These are phyloP conservation scores for Brenthis ino DNA, from an alignment of 2,888 invertebrate species.

Conservation along the genomic window DNA sequence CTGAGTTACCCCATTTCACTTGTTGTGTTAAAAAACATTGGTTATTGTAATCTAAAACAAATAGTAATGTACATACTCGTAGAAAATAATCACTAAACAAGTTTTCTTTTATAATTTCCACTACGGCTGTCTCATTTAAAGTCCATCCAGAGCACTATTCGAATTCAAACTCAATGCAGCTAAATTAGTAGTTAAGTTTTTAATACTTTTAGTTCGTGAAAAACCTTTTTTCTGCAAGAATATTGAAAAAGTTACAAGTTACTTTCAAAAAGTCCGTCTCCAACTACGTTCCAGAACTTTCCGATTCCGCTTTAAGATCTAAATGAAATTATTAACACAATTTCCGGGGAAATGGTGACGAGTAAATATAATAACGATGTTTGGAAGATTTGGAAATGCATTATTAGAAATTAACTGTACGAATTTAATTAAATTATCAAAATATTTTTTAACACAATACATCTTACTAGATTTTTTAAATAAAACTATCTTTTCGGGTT, in stretches of 20 bases:
- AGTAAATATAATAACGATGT: no score
- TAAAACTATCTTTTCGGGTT: no score
- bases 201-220: conserved; percentile 14
- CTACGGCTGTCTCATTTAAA: conserved; percentile 7
- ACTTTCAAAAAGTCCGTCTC: conserved; percentile 3
- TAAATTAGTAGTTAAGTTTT: conserved; percentile 15
- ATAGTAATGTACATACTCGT: no score
- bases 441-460: no score
- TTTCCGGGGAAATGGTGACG: not conserved
- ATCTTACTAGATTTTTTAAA: no score
- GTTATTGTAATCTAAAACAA: no score
- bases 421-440: no score
- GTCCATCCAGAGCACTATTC: conserved; percentile 8
- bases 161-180: conserved; percentile 11
- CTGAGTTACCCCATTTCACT: no score
- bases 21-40: no score
- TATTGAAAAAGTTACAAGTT: conserved; percentile 10
- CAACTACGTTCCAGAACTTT: conserved; percentile 1
- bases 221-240: conserved; percentile 7
- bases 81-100: no score
- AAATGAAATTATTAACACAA: conserved; percentile 5
- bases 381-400: no score
- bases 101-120: not conserved
- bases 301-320: conserved; percentile 3
- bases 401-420: no score